These are phyloP conservation scores for Proisotoma minuta DNA, from an alignment of 2,888 invertebrate genomes.

Conservation along the genomic window DNA sequence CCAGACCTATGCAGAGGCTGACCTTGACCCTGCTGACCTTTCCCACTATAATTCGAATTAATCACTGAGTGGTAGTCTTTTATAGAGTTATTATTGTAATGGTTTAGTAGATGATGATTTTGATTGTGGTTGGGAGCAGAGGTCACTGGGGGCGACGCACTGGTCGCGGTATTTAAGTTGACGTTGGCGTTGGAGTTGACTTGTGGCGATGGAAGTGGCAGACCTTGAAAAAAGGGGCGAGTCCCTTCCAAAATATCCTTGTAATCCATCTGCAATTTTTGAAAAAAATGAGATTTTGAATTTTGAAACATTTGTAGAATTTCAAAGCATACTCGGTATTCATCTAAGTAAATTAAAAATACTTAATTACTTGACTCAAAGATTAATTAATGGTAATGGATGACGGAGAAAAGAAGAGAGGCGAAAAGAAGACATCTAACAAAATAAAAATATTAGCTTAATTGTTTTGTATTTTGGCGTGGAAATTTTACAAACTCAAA, in stretches of 20 bases:
- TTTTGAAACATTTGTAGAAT: background rate
- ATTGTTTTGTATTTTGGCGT: too few species aligned
- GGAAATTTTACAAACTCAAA: too few species aligned
- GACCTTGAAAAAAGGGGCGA: constrained; percentile 75
- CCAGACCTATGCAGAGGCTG: too few species aligned
- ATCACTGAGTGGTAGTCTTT: background rate
- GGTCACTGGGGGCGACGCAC: constrained; percentile 22
- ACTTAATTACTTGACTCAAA: too few species aligned
- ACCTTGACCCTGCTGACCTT: too few species aligned
- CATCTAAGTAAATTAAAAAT: too few species aligned
- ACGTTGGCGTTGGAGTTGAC: constrained; percentile 47
- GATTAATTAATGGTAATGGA: too few species aligned
- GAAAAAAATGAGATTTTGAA: background rate
- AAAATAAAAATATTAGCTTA: too few species aligned
- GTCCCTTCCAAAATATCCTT: constrained; percentile 77
- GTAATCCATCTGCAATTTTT: constrained; percentile 50
- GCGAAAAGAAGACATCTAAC: too few species aligned
- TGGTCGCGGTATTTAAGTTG: constrained; percentile 46
- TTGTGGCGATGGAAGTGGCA: constrained; percentile 60
- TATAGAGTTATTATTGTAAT: background rate
- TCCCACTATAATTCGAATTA: constrained; percentile 1
- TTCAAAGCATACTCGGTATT: too few species aligned
- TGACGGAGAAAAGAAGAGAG: too few species aligned
- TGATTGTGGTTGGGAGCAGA: background rate
- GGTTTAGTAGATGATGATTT: background rate